Conservation (phyloP, 2,888 invertebrate genomes). For the Aphodius granarius region DNA sequence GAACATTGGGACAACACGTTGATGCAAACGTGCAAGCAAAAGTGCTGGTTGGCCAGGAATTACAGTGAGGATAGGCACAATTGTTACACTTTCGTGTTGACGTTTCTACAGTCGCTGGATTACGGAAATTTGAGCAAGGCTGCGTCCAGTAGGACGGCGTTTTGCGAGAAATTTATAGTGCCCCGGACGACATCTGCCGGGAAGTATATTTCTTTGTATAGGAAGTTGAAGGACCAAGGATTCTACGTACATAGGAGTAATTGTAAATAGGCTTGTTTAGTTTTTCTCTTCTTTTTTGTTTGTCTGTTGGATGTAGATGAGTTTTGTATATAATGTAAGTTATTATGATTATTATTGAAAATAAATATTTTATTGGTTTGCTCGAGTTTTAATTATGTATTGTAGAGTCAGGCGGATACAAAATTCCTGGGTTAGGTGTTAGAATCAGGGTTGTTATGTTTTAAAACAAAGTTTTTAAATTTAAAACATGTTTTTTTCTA, state of each 20-base stretch:
- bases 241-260: constrained; percentile 55
- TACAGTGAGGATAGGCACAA: constrained; percentile 80
- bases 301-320: neutral
- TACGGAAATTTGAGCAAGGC: constrained; percentile 72
- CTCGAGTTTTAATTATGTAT: neutral
- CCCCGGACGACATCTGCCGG: constrained; percentile 81
- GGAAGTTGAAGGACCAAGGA: constrained; percentile 64
- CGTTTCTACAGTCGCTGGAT: constrained; percentile 73
- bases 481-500: too few relatives aligned
- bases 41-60: constrained; percentile 67
- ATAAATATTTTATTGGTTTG: neutral
- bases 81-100: constrained; percentile 84
- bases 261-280: constrained; percentile 3
- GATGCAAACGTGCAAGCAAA: constrained; percentile 63
- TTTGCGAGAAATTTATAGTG: constrained; percentile 81
- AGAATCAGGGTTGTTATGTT: too few relatives aligned
- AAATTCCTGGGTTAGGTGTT: too few relatives aligned
- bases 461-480: too few relatives aligned
- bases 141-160: constrained; percentile 66
- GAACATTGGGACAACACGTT: constrained; percentile 72
- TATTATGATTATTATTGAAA: constrained; percentile 6
- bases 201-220: constrained; percentile 81
- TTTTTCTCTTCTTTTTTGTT: neutral
- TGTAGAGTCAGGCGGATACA: too few relatives aligned
- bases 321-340: constrained; percentile 20